Evolutionary conservation across 1,140 invertebrate species (phyloP).

Genomic region (Heliconius hewitsoni): DNA sequence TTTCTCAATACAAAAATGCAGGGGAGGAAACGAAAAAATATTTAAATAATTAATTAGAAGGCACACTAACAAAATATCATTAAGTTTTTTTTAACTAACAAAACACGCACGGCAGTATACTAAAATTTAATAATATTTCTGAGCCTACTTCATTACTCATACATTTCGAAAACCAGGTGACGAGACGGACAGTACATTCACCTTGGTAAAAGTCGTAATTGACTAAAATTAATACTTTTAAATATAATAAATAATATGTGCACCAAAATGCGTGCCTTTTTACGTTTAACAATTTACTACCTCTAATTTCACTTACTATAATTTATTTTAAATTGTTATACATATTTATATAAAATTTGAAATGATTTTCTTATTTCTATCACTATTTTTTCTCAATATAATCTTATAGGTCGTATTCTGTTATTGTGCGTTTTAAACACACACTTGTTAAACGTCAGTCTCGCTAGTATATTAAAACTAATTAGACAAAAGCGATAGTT

Average conservation of each 20-base stretch:
- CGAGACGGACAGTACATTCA: neutral
- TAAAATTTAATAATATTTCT: neutral
- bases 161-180: neutral
- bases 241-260: neutral
- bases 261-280: too few relatives aligned
- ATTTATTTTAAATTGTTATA: neutral
- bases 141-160: neutral
- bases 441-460: neutral
- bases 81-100: too few relatives aligned
- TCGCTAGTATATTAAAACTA: neutral
- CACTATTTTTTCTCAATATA: neutral
- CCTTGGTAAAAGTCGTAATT: neutral
- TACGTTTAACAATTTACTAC: neutral
- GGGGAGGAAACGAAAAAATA: neutral
- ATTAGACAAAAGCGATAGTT: neutral
- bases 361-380: neutral
- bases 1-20: neutral
- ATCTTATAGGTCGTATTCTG: neutral
- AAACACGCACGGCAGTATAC: too few relatives aligned
- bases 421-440: neutral
- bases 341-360: neutral
- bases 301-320: neutral
- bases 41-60: too few relatives aligned
- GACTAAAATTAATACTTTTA: neutral
- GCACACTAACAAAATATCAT: too few relatives aligned